Percentiles rank a stretch among this genome's conserved stretches.
Evolutionary conservation across 2,797 vertebrate species (phyloP).

Genomic region (Gymnothorax reevesii): DNA sequence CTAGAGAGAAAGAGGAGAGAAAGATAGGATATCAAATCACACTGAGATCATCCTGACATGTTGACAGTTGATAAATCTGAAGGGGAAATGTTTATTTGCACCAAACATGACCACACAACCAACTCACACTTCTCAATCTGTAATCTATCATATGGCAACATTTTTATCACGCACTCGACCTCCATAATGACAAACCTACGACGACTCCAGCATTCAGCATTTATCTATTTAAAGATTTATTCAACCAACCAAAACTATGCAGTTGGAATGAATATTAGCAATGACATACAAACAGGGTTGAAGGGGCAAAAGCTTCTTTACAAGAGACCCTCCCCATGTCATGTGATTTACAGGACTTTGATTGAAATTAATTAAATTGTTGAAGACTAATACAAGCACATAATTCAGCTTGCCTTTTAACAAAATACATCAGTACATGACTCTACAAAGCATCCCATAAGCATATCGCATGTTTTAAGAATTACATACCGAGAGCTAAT

Average conservation of each 20-base stretch:
- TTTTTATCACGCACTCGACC: not conserved
- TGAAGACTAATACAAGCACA: not conserved
- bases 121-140: not conserved
- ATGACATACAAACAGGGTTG: no score
- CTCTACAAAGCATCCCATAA: no score
- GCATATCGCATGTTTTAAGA: no score
- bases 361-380: no score
- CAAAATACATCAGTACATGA: no score
- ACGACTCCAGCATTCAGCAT: not conserved
- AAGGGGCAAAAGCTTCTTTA: no score
- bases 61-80: not conserved
- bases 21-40: conserved; percentile 3
- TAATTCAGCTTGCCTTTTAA: no score
- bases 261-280: no score
- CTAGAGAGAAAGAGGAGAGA: conserved; percentile 60
- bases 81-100: not conserved
- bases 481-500: no score
- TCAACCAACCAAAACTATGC: no score
- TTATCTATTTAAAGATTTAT: not conserved
- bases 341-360: no score
- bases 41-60: not conserved
- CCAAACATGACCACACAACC: not conserved
- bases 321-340: no score
- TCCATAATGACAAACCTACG: not conserved
- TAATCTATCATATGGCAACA: not conserved